Evolutionary conservation across 2,888 invertebrate genomes (phyloP).

Genomic region (Leptogaster cylindrica): DNA sequence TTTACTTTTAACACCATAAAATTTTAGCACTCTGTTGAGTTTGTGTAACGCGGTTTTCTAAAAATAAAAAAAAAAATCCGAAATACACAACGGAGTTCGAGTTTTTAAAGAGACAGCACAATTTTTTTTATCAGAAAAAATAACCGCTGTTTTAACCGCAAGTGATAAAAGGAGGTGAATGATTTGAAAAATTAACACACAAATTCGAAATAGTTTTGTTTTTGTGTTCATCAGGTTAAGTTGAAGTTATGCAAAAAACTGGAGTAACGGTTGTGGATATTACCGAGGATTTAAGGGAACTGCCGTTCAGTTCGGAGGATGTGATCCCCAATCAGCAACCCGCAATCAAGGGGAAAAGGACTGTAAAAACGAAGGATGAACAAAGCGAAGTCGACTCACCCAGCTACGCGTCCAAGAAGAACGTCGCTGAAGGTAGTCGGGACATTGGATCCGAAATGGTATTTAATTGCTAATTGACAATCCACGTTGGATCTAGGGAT

Average conservation of each 20-base stretch:
- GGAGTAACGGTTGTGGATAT: too few relatives aligned
- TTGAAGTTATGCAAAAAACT: background rate
- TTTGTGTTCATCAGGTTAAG: background rate
- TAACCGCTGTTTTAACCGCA: too few relatives aligned
- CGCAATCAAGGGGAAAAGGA: background rate
- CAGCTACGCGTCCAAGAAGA: conserved; percentile 56
- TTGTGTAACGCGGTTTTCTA: too few relatives aligned
- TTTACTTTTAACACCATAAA: too few relatives aligned
- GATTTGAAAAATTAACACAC: too few relatives aligned
- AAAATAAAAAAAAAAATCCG: too few relatives aligned
- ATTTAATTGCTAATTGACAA: background rate
- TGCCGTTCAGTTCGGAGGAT: conserved; percentile 18
- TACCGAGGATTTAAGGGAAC: background rate
- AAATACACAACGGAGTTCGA: too few relatives aligned
- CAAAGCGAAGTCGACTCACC: background rate
- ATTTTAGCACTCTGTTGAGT: too few relatives aligned
- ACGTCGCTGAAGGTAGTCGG: conserved; percentile 56
- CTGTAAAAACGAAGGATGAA: background rate
- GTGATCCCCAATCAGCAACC: background rate
- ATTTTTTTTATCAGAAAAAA: too few relatives aligned
- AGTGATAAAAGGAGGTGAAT: background rate
- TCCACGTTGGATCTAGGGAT: conserved; percentile 63
- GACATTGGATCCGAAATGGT: background rate
- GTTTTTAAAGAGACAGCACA: too few relatives aligned
- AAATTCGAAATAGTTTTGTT: background rate